Conservation (phyloP, 2,113 vertebrate species). For the Coregonus clupeaformis region DNA sequence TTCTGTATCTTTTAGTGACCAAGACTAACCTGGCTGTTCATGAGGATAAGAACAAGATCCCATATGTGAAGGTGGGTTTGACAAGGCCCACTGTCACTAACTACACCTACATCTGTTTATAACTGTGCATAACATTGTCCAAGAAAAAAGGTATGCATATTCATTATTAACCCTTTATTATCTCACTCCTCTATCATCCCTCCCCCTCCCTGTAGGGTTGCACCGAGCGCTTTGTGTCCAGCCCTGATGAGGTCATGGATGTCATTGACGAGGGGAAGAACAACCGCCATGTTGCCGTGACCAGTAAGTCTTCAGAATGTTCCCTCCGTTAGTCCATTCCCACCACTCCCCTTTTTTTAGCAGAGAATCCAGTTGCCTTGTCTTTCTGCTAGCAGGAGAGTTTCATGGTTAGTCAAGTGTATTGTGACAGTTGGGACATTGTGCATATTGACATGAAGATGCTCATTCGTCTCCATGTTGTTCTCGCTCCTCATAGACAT, state of each 20-base stretch:
- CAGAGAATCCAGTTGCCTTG: not conserved
- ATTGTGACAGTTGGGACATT: not conserved
- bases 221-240: constrained; percentile 90
- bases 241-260: constrained; percentile 89
- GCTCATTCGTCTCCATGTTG: not conserved
- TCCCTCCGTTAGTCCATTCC: not conserved
- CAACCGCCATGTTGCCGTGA: constrained; percentile 89
- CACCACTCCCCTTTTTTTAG: too few relatives aligned
- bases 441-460: not conserved
- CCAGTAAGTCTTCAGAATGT: constrained; percentile 74
- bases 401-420: not conserved
- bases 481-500: constrained; percentile 75
- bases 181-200: not conserved
- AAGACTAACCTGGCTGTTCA: constrained; percentile 91
- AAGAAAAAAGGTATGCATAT: not conserved
- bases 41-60: constrained; percentile 89
- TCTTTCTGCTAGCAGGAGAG: not conserved
- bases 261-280: constrained; percentile 88
- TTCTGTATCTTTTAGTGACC: constrained; percentile 73
- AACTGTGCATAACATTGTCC: not conserved
- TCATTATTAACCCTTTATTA: not conserved
- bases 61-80: constrained; percentile 83
- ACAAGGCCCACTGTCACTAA: not conserved
- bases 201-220: constrained; percentile 74
- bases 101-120: not conserved